A percentile compares a stretch with the other conserved stretches of the same genome.
Conservation (phyloP, 1,140 invertebrate genomes). For the silkworm (Bombyx mori) region DNA sequence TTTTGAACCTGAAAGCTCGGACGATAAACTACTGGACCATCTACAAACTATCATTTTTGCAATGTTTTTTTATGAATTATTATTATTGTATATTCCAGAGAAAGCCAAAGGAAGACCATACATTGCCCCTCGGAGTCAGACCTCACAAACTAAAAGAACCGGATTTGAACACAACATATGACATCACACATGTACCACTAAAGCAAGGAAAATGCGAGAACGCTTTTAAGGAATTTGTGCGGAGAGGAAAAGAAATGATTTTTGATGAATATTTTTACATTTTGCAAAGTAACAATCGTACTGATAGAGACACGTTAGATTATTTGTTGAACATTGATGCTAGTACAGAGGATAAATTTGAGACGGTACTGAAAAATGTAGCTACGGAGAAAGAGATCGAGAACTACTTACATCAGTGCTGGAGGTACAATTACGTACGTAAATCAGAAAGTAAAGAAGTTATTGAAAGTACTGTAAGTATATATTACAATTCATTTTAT, state of each 20-base stretch:
- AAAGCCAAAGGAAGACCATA: slow-evolving; percentile 48
- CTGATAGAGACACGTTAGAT: slow-evolving; percentile 31
- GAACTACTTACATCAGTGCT: slow-evolving; percentile 52
- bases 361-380: slow-evolving; percentile 38
- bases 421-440: slow-evolving; percentile 48
- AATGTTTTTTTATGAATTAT: slow-evolving; percentile 12
- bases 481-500: not conserved
- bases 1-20: too few species aligned
- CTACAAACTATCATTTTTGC: too few species aligned
- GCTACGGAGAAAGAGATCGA: slow-evolving; percentile 50
- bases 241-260: slow-evolving; percentile 49
- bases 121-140: slow-evolving; percentile 45
- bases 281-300: slow-evolving; percentile 18
- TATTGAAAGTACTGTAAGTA: slow-evolving; percentile 31
- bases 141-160: slow-evolving; percentile 34
- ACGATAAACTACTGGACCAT: too few species aligned
- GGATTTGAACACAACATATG: slow-evolving; percentile 46
- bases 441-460: slow-evolving; percentile 32
- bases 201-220: slow-evolving; percentile 47
- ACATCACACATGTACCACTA: slow-evolving; percentile 37
- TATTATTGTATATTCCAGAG: slow-evolving; percentile 30
- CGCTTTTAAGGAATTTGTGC: slow-evolving; percentile 51
- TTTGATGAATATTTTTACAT: slow-evolving; percentile 40
- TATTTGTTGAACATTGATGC: slow-evolving; percentile 51
- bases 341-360: slow-evolving; percentile 55